Evolutionary conservation across 2,888 invertebrate genomes (phyloP), one percentile per base, ranked within the genome.

Genomic region (Anticlea derivata): DNA sequence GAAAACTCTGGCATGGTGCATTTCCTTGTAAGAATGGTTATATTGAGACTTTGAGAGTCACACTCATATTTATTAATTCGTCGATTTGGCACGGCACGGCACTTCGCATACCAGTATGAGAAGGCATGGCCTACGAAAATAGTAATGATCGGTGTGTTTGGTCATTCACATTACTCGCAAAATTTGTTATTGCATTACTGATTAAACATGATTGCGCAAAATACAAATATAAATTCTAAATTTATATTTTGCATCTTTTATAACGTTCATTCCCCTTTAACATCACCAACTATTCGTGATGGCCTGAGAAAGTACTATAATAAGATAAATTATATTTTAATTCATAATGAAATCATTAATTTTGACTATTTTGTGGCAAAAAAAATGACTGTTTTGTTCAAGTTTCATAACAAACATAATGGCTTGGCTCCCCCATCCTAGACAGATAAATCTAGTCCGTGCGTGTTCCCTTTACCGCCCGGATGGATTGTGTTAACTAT

Each of bases 71-170:
- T n/a, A 53, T 44, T 39, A 39, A 43, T 47, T 13, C 13, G 44
- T 20, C 29, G 29, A 33, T 52, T 53, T 53, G 52, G 52, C 48
- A 53, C 38, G 52, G 52, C 48, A 53, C 38, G 23, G 23, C 26
- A 48, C 41, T 38, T 43, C 23, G 43, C 29, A 34, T 48, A 52
- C 41, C 41, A 41, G 41, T 27, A 29, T 29, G 44, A 52, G 8
- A 27, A 4, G 39, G 39, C 34, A 34, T 51, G 35, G 31, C 7
- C 38, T 34, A 38, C 52, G 33, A 48, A 53, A 53, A 53, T 53
- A 53, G 52, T 20, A 33, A 27, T 48, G 22, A 39, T 29, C 24
- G 30, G 39, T 37, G 30, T 33, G 47, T 53, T 48, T 47, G 39
- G 39, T 44, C 26, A 33, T 24, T 44, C 22, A 34, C 34, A 39